Base-by-base conservation (phyloP, 2,797 vertebrate species). In the Siniperca undulata region DNA sequence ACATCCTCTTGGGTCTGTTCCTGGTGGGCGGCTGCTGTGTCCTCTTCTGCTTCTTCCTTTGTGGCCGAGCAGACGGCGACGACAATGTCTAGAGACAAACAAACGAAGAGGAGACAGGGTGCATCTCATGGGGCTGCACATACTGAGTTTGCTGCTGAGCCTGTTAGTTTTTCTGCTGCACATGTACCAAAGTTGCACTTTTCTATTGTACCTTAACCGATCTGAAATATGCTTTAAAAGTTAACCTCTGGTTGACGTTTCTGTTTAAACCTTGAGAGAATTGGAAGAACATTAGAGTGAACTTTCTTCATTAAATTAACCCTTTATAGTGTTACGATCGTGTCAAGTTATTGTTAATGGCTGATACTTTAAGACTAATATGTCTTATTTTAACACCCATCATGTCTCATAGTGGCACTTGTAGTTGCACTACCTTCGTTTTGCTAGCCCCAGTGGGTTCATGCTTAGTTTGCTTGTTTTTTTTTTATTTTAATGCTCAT, bases 1-100 rank as follows among this genome's bases (percentile, higher is more conserved):
- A 92, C 89, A 84, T 95, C 75, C 5, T 85, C 10, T 0, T 89
- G 1, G 71, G 10, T 68, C 6, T 85, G 17, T 40, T 62, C 19
- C 2, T 90, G 16, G 0, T 83, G 0, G 0, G 17, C 0, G 64
- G 88, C 44, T 92, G 70, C 81, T 91, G 78, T 0, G 6, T 38
- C 11, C 10, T 92, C 9, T 0, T 65, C 55, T 90, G 85, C 61
- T 58, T 44, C 22, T 87, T 0, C 61, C 1, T 91, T 7, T 93
- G 69, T 1, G 64, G 88, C 60, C 40, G 38, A 2, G 84, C 86
- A 0, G 84, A 91, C 59, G 2, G 80, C 0, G 91, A 91, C 20
- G 88, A 92, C 10, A 0, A 86, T 0, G 3, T 84, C 12, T 91
- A 89, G 36, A 12, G 13, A 0, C 20, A 5, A 19, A 61, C 36